phyloP scores from a whole-genome alignment of 2,113 vertebrate genomes.

The Erpornis zantholeuca region DNA sequence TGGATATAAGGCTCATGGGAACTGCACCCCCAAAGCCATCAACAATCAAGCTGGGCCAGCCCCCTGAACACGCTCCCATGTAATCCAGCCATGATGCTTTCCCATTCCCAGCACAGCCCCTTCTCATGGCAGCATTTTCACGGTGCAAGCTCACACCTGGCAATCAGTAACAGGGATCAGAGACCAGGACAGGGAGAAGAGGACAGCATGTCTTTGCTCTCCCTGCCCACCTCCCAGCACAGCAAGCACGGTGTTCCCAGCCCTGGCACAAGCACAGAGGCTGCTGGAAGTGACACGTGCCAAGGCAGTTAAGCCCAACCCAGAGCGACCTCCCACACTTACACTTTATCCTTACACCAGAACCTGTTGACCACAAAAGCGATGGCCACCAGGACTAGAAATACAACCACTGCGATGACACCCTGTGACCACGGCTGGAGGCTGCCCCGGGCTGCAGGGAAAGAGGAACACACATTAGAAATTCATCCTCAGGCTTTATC shows the following conservation, averaged over 20 bases:
- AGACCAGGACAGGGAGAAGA: not conserved
- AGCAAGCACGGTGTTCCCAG: not conserved
- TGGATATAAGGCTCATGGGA: rapidly evolving
- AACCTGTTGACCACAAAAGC: slow-evolving; percentile 31
- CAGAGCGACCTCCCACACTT: not conserved
- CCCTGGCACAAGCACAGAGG: not conserved
- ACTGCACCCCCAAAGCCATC: not conserved
- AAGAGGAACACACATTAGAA: not conserved
- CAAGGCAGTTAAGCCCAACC: not conserved
- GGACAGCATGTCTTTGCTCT: not conserved
- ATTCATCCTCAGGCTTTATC: not conserved
- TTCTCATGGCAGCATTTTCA: not conserved
- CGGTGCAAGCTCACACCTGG: not conserved
- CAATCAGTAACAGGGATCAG: slow-evolving; percentile 27
- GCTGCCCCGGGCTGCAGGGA: slow-evolving; percentile 12
- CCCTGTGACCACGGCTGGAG: slow-evolving; percentile 46
- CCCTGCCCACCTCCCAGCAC: not conserved
- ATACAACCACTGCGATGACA: slow-evolving; percentile 45
- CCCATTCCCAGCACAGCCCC: rapidly evolving
- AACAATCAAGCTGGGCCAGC: not conserved
- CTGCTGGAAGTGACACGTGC: not conserved
- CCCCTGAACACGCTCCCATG: rapidly evolving
- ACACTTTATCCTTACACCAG: slow-evolving; percentile 59
- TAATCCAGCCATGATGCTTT: not conserved
- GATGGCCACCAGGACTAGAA: slow-evolving; percentile 43